Evolutionary conservation across 1,140 invertebrate species (phyloP), one percentile per base, ranked within the genome.

Genomic region (Hyles vespertilio): DNA sequence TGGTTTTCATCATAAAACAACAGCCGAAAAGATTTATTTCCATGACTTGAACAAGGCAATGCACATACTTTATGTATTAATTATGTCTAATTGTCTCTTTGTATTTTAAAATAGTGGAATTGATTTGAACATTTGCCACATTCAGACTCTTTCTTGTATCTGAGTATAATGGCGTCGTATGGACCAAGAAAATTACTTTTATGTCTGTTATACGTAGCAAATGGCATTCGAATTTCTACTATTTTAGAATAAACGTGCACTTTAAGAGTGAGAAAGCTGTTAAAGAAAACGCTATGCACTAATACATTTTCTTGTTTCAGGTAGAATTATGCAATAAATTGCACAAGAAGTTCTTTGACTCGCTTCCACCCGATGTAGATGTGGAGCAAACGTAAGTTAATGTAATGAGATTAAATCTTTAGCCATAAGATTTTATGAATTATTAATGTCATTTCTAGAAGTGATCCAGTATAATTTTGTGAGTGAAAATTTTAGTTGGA

Each of bases 261-360:
- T 22, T 47, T 40, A 5, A 40, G 8, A 7, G 36, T 40, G 8
- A 40, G 36, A 40, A 40, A 40, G 36, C 36, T 40, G 33, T 51
- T 51, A 51, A 33, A 32, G 50, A 51, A 34, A 51, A 51, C 22
- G 10, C 8, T 51, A 51, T 68, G 56, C 77, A 82, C 84, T 88
- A 87, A 88, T 83, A 85, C 84, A 83, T 86, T 86, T 84, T 83
- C 63, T 89, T 89, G 84, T 87, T 89, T 70, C 86, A 89, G 85
- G 85, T 89, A 89, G 86, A 87, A 85, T 89, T 89, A 89, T 87
- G 82, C 84, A 84, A 87, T 85, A 83, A 87, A 78, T 87, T 73
- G 75, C 68, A 79, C 81, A 66, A 89, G 86, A 81, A 83, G 68
- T 82, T 81, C 65, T 82, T 78, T 83, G 72, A 78, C 59, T 82